Base-by-base conservation (phyloP, 2,888 invertebrate genomes). In the Tholera decimalis region DNA sequence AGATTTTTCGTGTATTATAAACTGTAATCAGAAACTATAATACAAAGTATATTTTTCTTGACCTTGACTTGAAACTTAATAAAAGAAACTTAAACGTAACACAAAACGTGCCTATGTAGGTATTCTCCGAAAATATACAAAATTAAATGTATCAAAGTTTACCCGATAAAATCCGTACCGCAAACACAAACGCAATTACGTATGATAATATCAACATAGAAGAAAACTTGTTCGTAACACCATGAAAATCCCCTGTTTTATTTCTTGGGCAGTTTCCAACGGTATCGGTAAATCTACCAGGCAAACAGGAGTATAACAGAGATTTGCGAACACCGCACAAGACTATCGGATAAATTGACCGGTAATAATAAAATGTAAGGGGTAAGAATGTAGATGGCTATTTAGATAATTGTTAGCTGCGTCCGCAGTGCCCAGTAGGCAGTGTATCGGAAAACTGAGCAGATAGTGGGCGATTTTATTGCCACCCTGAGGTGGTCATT, bases 371-470 rank as follows among this genome's bases (percentile, higher is more conserved):
- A 95, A 95, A 93, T 90, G 94, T 93, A 95, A 95, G 94, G 93
- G 95, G 95, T 95, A 95, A 94, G 94, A 95, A 95, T 94, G 94
- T 93, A 95, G 95, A 96, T 96, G 92, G 95, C 95, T 93, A 96
- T 96, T 96, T 95, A 96, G 96, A 96, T 96, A 96, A 96, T 96
- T 96, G 95, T 94, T 92, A 87, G 92, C 93, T 88, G 84, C 85
- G 93, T 92, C 90, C 87, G 92, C 92, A 91, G 84, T 86, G 83
- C 83, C 85, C 74, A 69, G 79, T 79, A 83, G 81, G 83, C 90
- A 94, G 93, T 95, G 94, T 95, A 95, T 95, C 88, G 95, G 95
- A 95, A 95, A 93, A 90, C 88, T 91, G 90, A 83, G 85, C 81
- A 86, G 93, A 92, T 92, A 92, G 89, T 81, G 84, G 85, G 87